A percentile compares a stretch with the other conserved stretches of the same genome.
Conservation (phyloP, 2,888 invertebrate species). For the Marasmarcha lunaedactyla region DNA sequence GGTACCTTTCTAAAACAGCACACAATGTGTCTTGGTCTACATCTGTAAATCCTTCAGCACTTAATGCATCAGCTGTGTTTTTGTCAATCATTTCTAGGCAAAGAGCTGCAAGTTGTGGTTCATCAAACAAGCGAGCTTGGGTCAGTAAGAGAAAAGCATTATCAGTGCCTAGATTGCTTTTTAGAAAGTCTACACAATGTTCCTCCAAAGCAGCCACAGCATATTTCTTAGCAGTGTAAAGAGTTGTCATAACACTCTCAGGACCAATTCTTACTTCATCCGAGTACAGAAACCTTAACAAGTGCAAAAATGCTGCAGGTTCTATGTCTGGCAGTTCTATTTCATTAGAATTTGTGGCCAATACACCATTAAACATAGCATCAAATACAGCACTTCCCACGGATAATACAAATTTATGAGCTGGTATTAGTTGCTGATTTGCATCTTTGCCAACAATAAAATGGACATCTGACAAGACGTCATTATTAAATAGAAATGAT, state of each 20-base stretch:
- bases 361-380: conserved; percentile 85
- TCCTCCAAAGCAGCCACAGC: conserved; percentile 86
- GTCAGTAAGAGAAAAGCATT: conserved; percentile 87
- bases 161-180: conserved; percentile 80
- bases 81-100: conserved; percentile 88
- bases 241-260: conserved; percentile 87
- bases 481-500: conserved; percentile 69
- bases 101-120: conserved; percentile 82
- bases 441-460: conserved; percentile 82
- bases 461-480: conserved; percentile 75
- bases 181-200: conserved; percentile 84
- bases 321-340: conserved; percentile 88
- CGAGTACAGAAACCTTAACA: conserved; percentile 80
- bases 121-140: conserved; percentile 84
- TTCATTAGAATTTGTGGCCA: conserved; percentile 76
- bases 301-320: conserved; percentile 82
- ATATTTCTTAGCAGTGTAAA: conserved; percentile 90
- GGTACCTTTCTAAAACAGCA: conserved; percentile 76
- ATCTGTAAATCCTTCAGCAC: conserved; percentile 85
- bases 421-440: conserved; percentile 78
- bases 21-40: conserved; percentile 84
- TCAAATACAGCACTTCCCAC: conserved; percentile 89
- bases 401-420: conserved; percentile 83
- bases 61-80: conserved; percentile 82
- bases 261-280: conserved; percentile 87